These are phyloP conservation scores for Charina bottae DNA, from an alignment of 2,113 vertebrate genomes.

Conservation along the genomic window DNA sequence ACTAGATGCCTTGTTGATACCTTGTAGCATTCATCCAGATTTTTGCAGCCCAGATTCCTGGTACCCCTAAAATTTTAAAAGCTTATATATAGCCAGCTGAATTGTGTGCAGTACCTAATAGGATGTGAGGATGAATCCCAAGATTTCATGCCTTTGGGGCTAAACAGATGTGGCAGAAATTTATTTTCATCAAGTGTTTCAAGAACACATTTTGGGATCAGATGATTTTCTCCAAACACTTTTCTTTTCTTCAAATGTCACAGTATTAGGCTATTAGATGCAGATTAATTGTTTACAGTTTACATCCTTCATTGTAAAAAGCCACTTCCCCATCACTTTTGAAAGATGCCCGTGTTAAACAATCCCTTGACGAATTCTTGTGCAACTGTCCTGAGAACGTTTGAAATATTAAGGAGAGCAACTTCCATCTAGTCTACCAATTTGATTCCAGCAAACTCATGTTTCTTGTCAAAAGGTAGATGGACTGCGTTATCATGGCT, in stretches of 20 bases:
- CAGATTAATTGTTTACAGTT: background rate
- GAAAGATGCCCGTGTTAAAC: constrained; percentile 41
- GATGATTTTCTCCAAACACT: fast-evolving
- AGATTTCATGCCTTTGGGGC: background rate
- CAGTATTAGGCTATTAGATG: background rate
- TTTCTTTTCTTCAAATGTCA: background rate
- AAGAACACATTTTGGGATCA: background rate
- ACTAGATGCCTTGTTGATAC: background rate
- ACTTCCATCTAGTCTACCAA: constrained; percentile 53
- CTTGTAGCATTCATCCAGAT: background rate
- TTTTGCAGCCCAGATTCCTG: background rate
- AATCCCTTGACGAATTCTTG: constrained; percentile 38
- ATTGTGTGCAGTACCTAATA: background rate
- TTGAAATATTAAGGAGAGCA: constrained; percentile 60
- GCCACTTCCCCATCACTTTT: constrained; percentile 36
- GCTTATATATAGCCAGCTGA: background rate
- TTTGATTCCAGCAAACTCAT: constrained; percentile 43
- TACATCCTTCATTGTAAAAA: constrained; percentile 16
- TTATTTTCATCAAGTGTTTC: background rate
- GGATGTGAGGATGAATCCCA: background rate
- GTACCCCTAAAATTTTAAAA: background rate
- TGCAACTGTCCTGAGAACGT: constrained; percentile 31
- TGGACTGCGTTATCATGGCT: constrained; percentile 57
- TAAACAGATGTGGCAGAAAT: background rate
- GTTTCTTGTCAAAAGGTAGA: constrained; percentile 53